Evolutionary conservation across 2,888 invertebrate genomes (phyloP).

Genomic region (Synanthedon formicaeformis): DNA sequence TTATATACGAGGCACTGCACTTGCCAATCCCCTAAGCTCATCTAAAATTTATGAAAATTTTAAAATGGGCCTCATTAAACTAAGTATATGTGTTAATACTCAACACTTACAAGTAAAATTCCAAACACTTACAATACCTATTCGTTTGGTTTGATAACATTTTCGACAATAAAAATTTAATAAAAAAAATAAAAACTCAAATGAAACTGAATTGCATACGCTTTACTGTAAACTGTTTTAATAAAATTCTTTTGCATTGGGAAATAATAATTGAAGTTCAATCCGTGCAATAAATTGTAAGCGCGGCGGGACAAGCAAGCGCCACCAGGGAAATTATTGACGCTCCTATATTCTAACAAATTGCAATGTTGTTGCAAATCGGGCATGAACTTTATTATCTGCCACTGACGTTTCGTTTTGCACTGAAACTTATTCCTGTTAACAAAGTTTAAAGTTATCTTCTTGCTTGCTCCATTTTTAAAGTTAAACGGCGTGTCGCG

Average conservation of each 20-base stretch:
- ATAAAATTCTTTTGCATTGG: slow-evolving; percentile 11
- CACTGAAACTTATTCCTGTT: neutral
- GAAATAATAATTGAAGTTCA: slow-evolving; percentile 31
- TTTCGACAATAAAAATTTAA: too few species aligned
- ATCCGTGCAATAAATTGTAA: slow-evolving; percentile 33
- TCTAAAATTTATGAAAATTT: too few species aligned
- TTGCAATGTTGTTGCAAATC: slow-evolving; percentile 27
- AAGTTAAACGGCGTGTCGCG: too few species aligned
- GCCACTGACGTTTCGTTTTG: neutral
- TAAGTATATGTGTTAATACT: too few species aligned
- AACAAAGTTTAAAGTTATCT: neutral
- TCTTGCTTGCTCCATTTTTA: neutral
- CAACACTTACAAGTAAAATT: too few species aligned
- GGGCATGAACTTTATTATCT: neutral
- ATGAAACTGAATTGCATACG: neutral
- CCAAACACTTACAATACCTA: too few species aligned
- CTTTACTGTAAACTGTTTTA: too few species aligned
- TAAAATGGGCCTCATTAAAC: too few species aligned
- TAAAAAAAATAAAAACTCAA: too few species aligned
- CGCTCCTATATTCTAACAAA: slow-evolving; percentile 29
- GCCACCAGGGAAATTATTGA: slow-evolving; percentile 47
- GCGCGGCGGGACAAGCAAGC: slow-evolving; percentile 10
- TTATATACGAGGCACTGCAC: neutral
- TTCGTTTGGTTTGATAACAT: too few species aligned
- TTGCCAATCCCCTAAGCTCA: too few species aligned